These are phyloP conservation scores for Oryctes rhinoceros DNA, from an alignment of 1,140 invertebrate species.

Conservation along the genomic window DNA sequence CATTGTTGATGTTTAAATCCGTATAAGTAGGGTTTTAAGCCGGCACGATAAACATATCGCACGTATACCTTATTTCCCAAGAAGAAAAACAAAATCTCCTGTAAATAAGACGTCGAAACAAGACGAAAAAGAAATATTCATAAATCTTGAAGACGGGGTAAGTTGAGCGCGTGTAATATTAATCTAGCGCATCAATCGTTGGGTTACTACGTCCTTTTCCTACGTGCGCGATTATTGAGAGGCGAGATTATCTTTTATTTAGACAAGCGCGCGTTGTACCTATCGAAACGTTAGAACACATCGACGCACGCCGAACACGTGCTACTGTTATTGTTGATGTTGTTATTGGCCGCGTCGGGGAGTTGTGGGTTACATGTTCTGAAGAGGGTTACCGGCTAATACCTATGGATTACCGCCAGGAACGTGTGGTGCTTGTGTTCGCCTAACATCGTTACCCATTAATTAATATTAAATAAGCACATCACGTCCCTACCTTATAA, in stretches of 20 bases:
- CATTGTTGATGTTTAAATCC: too few species aligned
- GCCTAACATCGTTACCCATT: background rate
- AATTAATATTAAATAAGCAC: conserved; percentile 11
- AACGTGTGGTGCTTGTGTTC: background rate
- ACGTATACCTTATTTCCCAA: too few species aligned
- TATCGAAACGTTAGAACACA: background rate
- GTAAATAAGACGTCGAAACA: too few species aligned
- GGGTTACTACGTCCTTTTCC: background rate
- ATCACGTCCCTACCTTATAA: background rate
- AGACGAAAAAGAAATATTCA: background rate
- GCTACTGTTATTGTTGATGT: conserved; percentile 14
- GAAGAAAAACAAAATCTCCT: too few species aligned
- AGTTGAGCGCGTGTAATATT: background rate
- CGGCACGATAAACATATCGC: too few species aligned
- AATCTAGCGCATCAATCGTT: background rate
- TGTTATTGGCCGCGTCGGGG: background rate
- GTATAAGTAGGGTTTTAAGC: too few species aligned
- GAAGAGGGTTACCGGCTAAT: conserved; percentile 6
- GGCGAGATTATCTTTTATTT: background rate
- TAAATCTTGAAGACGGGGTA: background rate
- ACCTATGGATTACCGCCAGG: conserved; percentile 2
- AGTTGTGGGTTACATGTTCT: background rate
- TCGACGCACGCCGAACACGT: conserved; percentile 6
- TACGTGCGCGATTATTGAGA: background rate
- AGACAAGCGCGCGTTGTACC: background rate